Evolutionary conservation across 2,888 invertebrate species (phyloP), one percentile per base, ranked within the genome.

Genomic region (Ceratothoa steindachneri): DNA sequence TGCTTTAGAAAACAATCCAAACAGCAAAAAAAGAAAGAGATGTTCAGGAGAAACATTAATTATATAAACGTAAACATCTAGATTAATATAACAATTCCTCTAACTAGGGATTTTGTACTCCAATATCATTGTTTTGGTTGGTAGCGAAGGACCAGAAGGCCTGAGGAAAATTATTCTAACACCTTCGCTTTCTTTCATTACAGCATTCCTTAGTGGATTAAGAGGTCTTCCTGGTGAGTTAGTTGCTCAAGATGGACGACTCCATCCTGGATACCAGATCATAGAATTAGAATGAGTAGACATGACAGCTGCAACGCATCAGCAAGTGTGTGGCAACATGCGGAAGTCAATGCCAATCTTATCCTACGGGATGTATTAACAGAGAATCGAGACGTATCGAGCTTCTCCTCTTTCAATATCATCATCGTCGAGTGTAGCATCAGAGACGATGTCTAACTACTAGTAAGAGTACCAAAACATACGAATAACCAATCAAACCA

Each of bases 141-240:
- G n/a, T n/a, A n/a, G n/a, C n/a, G n/a, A n/a, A n/a, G n/a, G n/a
- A n/a, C n/a, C n/a, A n/a, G n/a, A n/a, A n/a, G n/a, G n/a, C n/a
- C n/a, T n/a, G n/a, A n/a, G n/a, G n/a, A n/a, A n/a, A n/a, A n/a
- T n/a, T 15, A 5, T 12, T n/a, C 27, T 60, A 28, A 1, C n/a
- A 51, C 9, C 22, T 52, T 15, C n/a, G 15, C 52, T 67, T 55
- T 66, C 72, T 53, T 81, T 80, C n/a, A 51, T 53, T 30, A 53
- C 51, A 86, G 86, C 81, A 84, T 29, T 85, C 85, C 80, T 83
- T 86, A 55, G 85, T 86, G 2, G 83, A 86, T 55, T 86, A 86
- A 78, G 85, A 85, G 81, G 82, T 86, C 30, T 84, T 84, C 80
- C 82, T 83, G 84, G 84, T 67, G 84, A 85, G 22, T 82, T 84